These are phyloP conservation scores for Miichthys miiuy DNA, from an alignment of 2,797 vertebrate genomes.

Conservation along the genomic window DNA sequence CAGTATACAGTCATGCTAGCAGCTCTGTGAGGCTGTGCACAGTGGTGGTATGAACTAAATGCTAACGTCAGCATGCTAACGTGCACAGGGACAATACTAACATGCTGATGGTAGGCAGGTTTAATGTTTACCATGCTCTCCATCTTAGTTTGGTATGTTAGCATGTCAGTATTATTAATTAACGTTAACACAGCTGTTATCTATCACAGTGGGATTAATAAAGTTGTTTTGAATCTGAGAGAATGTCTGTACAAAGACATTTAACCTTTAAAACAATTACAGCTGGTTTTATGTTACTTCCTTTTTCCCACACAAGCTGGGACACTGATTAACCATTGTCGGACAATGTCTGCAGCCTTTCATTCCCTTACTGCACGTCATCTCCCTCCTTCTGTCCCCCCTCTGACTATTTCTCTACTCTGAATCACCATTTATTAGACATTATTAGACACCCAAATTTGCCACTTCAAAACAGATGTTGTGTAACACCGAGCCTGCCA, in stretches of 20 bases:
- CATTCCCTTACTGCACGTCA: background rate
- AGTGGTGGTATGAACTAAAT: background rate
- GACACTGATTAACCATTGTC: background rate
- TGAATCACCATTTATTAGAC: constrained; percentile 7
- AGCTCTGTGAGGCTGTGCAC: background rate
- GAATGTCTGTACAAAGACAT: background rate
- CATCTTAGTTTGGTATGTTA: background rate
- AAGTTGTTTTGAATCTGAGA: too few relatives aligned
- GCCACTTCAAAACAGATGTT: constrained; percentile 19
- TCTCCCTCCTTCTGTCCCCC: constrained; percentile 1
- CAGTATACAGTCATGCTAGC: background rate
- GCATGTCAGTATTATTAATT: background rate
- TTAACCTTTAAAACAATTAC: background rate
- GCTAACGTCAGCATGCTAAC: background rate
- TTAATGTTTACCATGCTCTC: background rate
- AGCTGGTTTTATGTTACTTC: too few relatives aligned
- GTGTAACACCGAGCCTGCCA: background rate
- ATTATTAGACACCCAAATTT: constrained; percentile 17
- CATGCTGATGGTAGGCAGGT: background rate
- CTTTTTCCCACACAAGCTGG: too few relatives aligned
- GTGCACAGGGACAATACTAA: background rate
- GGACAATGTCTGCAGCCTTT: background rate
- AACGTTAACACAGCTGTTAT: background rate
- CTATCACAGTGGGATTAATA: too few relatives aligned
- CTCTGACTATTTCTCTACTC: background rate